Conservation (phyloP, 1,140 invertebrate species). For the Patella vulgata region DNA sequence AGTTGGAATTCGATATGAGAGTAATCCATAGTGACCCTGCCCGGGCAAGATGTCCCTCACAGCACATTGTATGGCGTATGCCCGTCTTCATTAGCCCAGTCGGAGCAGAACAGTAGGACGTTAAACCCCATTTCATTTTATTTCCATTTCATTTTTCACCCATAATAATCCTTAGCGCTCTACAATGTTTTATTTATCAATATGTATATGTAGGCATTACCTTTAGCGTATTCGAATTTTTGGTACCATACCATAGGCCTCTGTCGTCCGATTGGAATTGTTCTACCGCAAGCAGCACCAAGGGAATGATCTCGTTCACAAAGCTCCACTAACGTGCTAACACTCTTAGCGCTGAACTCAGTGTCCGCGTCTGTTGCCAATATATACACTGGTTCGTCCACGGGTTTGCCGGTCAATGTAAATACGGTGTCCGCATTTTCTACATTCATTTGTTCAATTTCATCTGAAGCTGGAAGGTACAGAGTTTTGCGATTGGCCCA, state of each 20-base stretch:
- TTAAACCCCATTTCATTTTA: too few species aligned
- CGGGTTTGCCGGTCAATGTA: background rate
- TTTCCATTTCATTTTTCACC: too few species aligned
- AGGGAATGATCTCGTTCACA: conserved; percentile 28
- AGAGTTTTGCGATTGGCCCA: background rate
- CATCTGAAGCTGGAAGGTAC: background rate
- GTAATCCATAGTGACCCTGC: too few species aligned
- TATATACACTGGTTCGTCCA: conserved; percentile 18
- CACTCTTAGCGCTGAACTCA: conserved; percentile 31
- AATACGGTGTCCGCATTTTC: conserved; percentile 4
- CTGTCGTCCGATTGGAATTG: conserved; percentile 24
- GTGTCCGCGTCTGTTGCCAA: conserved; percentile 47
- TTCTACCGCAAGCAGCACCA: conserved; percentile 41
- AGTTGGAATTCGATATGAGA: too few species aligned
- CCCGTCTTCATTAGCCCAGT: too few species aligned
- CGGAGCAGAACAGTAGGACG: too few species aligned
- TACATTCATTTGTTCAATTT: background rate
- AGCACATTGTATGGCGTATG: too few species aligned
- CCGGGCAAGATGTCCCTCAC: too few species aligned
- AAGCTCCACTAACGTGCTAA: conserved; percentile 23
- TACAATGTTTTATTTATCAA: too few species aligned
- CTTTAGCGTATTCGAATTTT: conserved; percentile 73
- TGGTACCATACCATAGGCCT: conserved; percentile 72
- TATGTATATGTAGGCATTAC: conserved; percentile 60
- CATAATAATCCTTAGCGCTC: too few species aligned